Percentiles rank a stretch among this genome's conserved stretches.
These are phyloP conservation scores for Artibeus lituratus DNA, from an alignment of 2,797 vertebrate species.

Conservation along the genomic window DNA sequence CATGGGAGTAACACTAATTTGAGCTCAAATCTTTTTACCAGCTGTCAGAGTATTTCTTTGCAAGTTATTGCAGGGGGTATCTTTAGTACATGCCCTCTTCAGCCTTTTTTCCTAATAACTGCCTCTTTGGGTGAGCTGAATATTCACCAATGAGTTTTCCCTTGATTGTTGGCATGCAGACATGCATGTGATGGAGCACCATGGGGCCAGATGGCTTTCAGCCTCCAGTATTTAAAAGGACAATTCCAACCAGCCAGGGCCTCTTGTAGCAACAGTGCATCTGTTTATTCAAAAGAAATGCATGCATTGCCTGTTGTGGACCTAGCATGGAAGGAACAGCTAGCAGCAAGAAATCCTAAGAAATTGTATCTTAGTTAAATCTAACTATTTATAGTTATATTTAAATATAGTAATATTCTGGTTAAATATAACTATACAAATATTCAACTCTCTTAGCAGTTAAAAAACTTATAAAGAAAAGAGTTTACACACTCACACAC, in stretches of 20 bases:
- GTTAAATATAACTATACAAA: background rate
- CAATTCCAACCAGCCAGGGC: background rate
- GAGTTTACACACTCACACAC: background rate
- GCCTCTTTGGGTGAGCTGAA: background rate
- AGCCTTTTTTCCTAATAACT: background rate
- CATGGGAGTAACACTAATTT: slow-evolving; percentile 43
- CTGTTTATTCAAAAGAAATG: background rate
- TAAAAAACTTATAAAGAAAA: background rate
- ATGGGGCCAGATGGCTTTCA: background rate
- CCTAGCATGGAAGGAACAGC: background rate
- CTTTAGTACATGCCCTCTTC: background rate
- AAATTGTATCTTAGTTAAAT: background rate
- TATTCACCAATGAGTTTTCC: too few relatives aligned
- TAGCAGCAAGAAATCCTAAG: background rate
- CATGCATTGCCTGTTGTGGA: too few relatives aligned
- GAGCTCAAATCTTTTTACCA: slow-evolving; percentile 32
- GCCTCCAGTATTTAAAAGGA: rapidly evolving
- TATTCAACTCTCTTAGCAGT: background rate
- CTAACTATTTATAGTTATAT: background rate
- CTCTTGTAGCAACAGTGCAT: background rate
- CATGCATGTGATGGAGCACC: rapidly evolving
- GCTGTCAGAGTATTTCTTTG: slow-evolving; percentile 43
- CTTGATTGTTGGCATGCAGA: background rate
- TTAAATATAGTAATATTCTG: background rate
- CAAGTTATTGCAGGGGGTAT: background rate